Evolutionary conservation across 2,888 invertebrate genomes (phyloP).

Genomic region (Scaptomyza parva): DNA sequence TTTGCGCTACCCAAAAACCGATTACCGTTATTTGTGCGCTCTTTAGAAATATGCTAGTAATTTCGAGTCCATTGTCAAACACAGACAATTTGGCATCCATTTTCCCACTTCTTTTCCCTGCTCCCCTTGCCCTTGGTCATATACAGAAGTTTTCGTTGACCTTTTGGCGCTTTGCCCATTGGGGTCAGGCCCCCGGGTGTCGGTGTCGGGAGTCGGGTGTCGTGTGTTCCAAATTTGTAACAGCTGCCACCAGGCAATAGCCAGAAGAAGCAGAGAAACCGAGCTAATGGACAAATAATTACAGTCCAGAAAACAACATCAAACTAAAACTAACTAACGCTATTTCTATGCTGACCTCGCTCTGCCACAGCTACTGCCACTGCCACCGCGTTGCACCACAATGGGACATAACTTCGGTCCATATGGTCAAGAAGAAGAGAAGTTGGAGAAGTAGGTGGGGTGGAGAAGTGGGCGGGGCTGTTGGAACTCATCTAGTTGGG

Average conservation of each 20-base stretch:
- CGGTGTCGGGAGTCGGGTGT: constrained; percentile 34
- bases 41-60: constrained; percentile 1
- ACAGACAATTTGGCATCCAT: constrained; percentile 33
- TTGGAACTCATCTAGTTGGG: constrained; percentile 28
- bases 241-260: constrained; percentile 45
- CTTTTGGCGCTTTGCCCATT: constrained; percentile 53
- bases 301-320: constrained; percentile 37
- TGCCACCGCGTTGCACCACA: constrained; percentile 45
- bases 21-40: constrained; percentile 15
- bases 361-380: constrained; percentile 20
- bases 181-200: constrained; percentile 17
- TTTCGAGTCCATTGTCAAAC: constrained; percentile 47
- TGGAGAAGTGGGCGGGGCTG: neutral
- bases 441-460: neutral
- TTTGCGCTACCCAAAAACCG: neutral
- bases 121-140: too few relatives aligned
- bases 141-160: constrained; percentile 50
- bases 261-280: neutral
- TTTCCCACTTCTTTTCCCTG: constrained; percentile 24
- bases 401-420: constrained; percentile 25
- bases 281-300: constrained; percentile 75
- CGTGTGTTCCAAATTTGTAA: constrained; percentile 71
- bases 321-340: constrained; percentile 47
- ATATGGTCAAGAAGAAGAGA: constrained; percentile 8
- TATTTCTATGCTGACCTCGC: constrained; percentile 24